These are phyloP conservation scores for Melanotaenia nigrans DNA, from an alignment of 2,797 vertebrate genomes.

Conservation along the genomic window DNA sequence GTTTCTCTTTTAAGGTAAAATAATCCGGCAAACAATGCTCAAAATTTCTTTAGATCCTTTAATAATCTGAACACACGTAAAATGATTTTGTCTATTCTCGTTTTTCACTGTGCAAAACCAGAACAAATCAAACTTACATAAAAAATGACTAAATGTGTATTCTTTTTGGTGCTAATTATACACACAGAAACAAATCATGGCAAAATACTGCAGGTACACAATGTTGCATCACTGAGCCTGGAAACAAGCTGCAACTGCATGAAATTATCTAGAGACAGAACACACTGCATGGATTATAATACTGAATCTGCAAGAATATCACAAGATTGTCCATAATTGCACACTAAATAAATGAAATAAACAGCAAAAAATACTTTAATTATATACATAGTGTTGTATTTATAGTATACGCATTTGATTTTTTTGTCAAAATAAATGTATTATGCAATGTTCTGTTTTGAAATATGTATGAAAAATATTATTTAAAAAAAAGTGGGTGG, in stretches of 20 bases:
- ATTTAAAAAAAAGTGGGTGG: too few relatives aligned
- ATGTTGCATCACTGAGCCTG: neutral
- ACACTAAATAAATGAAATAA: too few relatives aligned
- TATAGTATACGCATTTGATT: neutral
- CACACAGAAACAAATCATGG: neutral
- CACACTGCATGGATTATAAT: neutral
- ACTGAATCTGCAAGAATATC: neutral
- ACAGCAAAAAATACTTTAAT: neutral
- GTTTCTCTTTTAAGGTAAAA: neutral
- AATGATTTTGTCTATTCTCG: neutral
- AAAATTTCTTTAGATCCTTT: neutral
- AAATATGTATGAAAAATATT: too few relatives aligned
- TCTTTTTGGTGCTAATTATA: neutral
- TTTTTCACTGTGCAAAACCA: neutral
- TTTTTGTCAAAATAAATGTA: neutral
- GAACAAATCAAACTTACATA: neutral
- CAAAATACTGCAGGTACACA: neutral
- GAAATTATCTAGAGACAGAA: neutral
- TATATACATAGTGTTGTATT: neutral
- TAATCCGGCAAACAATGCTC: neutral
- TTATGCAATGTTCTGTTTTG: too few relatives aligned
- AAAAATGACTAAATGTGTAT: neutral
- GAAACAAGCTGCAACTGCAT: neutral
- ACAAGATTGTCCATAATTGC: neutral
- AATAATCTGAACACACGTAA: neutral